Percentiles rank a stretch among this genome's conserved stretches.
Evolutionary conservation across 2,888 invertebrate genomes (phyloP).

Genomic region (Heliconius cydno): DNA sequence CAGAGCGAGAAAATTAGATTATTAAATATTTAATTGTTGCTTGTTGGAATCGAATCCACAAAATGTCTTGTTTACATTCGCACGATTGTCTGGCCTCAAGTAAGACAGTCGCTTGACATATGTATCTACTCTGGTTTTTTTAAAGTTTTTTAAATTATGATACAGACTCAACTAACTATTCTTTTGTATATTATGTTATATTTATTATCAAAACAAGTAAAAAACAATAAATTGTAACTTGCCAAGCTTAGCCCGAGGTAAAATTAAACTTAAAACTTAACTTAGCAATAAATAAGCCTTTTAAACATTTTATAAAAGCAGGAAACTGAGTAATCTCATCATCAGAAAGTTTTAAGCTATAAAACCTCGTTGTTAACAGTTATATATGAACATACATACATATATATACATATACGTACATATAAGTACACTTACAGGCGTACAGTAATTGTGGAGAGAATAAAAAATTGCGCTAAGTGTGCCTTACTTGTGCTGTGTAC

Average conservation of each 20-base stretch:
- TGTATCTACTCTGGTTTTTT: no score
- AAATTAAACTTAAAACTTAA: background rate
- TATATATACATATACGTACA: slow-evolving; percentile 48
- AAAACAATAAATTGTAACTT: background rate
- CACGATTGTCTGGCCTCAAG: no score
- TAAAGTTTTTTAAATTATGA: no score
- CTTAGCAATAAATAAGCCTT: slow-evolving; percentile 15
- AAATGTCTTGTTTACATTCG: no score
- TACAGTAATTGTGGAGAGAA: slow-evolving; percentile 77
- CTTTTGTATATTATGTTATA: no score
- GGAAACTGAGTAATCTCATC: slow-evolving; percentile 46
- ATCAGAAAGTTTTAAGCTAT: slow-evolving; percentile 51
- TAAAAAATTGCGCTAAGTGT: slow-evolving; percentile 81
- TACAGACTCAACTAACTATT: no score
- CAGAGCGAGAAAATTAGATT: no score
- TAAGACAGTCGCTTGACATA: no score
- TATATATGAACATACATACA: slow-evolving; percentile 47
- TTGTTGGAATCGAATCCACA: no score
- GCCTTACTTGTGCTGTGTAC: slow-evolving; percentile 78
- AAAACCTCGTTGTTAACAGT: slow-evolving; percentile 54
- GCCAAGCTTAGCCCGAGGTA: background rate
- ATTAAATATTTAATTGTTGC: no score
- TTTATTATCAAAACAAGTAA: background rate
- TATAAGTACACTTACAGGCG: slow-evolving; percentile 45
- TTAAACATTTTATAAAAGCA: slow-evolving; percentile 32